Base-by-base conservation (phyloP, 2,888 invertebrate species). In the Drosophila mimetica region DNA sequence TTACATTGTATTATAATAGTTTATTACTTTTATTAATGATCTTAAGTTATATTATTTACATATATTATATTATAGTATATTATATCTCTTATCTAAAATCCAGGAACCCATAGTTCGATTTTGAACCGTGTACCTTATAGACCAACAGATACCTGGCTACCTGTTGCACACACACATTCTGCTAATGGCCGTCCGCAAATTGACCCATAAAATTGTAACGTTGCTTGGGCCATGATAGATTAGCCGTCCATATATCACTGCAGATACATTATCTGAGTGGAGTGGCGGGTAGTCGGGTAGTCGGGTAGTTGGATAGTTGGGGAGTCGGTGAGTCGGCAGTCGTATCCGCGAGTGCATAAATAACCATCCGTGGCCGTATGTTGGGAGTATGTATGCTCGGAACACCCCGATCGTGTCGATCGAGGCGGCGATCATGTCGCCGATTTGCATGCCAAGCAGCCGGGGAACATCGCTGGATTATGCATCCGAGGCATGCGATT, bases 171-270 rank as follows among this genome's bases (percentile, higher is more conserved):
- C 32, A 13, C 36, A 42, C 39, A 53, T 34, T 16, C 46, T 39
- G 57, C 37, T 60, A 77, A 71, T 78, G 70, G 51, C 41, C 66
- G 63, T 67, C 69, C 76, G 77, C 70, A 74, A 76, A 79, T 76
- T 86, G 74, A 79, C 81, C 78, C 81, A 84, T 75, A 69, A 77
- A 73, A 32, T 44, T 57, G 48, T 54, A 70, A 51, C 63, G 25
- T 54, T 46, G 47, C 61, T 64, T 77, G 42, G 58, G 65, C 41
- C 48, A 32, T 52, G 73, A 76, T 59, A 37, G 50, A 78, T 60
- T 72, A 53, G 44, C 59, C 59, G 47, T 25, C 66, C 47, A 58
- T 63, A 67, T 69, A 67, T 67, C 66, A 67, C 58, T 42, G 70
- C 30, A 58, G 70, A 70, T 51, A 70, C 70, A 70, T 70, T 67